Conservation (phyloP, 2,113 vertebrate genomes). For the Rynchops niger region DNA sequence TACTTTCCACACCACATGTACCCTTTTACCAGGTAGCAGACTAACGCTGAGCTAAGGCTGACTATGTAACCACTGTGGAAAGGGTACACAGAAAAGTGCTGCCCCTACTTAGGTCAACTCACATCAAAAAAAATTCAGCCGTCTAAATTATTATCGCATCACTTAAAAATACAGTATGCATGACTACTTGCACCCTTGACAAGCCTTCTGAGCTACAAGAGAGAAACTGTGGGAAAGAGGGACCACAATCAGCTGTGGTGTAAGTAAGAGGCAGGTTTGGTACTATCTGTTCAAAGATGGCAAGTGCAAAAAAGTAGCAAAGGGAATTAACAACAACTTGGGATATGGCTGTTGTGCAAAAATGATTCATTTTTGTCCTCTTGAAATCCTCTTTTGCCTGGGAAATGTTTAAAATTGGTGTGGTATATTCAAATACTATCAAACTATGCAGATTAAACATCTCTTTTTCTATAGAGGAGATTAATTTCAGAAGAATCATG, state of each 20-base stretch:
- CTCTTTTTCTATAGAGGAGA: not conserved
- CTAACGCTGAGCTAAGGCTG: not conserved
- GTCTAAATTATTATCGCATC: not conserved
- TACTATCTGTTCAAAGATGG: not conserved
- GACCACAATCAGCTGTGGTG: not conserved
- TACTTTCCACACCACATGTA: not conserved
- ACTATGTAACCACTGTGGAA: not conserved
- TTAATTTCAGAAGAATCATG: not conserved
- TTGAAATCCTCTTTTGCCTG: not conserved
- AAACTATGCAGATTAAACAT: not conserved
- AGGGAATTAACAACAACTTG: not conserved
- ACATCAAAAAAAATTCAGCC: not conserved
- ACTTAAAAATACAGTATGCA: not conserved
- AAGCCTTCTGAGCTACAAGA: not conserved
- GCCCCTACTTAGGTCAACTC: not conserved
- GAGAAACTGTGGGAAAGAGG: not conserved
- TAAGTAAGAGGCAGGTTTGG: not conserved
- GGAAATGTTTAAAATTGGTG: not conserved
- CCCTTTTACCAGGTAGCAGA: not conserved
- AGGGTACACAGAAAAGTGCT: rapidly evolving
- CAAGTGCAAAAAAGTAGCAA: not conserved
- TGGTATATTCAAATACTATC: not conserved
- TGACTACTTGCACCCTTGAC: not conserved
- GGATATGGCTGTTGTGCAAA: not conserved
- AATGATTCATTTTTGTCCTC: not conserved